Evolutionary conservation across 2,888 invertebrate species (phyloP).

Genomic region (Lepidocyrtinus sp.): DNA sequence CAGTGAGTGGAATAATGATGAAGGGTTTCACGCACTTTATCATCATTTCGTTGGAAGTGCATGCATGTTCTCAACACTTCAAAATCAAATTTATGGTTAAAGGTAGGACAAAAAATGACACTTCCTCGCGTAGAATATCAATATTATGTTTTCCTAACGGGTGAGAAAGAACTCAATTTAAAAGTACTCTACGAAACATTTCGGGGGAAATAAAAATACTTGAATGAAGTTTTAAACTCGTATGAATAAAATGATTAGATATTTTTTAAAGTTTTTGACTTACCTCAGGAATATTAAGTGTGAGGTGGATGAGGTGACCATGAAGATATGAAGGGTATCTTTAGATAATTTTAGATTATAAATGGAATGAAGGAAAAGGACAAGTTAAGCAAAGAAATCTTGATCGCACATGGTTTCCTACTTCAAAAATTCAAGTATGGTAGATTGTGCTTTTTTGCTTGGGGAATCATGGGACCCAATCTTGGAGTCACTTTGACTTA

Average conservation of each 20-base stretch:
- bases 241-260: constrained; percentile 6
- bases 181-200: constrained; percentile 3
- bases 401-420: no score
- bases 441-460: not conserved
- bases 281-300: no score
- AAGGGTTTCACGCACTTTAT: not conserved
- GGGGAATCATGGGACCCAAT: not conserved
- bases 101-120: not conserved
- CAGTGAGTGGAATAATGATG: not conserved
- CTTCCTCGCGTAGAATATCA: not conserved
- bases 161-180: constrained; percentile 9
- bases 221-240: no score
- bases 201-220: no score
- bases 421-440: not conserved
- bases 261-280: no score
- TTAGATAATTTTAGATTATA: no score
- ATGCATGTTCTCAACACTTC: not conserved
- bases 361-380: no score
- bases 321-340: no score
- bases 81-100: constrained; percentile 12
- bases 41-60: not conserved
- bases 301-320: no score
- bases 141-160: not conserved
- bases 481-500: not conserved
- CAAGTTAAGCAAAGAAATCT: no score